phyloP scores from a whole-genome alignment of 2,888 invertebrate species.

The Endomychus coccineus region DNA sequence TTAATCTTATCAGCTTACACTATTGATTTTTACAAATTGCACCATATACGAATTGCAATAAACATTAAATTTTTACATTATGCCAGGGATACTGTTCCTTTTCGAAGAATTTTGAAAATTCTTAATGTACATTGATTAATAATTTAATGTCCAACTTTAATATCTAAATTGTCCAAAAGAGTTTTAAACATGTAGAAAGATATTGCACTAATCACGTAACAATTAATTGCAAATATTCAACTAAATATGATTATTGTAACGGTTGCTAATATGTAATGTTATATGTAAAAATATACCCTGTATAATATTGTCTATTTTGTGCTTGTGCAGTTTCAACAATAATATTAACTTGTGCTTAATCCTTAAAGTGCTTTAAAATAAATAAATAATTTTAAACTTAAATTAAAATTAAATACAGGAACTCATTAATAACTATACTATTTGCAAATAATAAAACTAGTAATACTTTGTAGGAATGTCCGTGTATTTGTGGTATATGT shows the following conservation, averaged over 20 bases:
- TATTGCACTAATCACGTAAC: conserved; percentile 24
- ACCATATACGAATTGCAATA: conserved; percentile 42
- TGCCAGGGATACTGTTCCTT: conserved; percentile 46
- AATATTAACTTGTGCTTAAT: conserved; percentile 18
- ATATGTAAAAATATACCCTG: conserved; percentile 31
- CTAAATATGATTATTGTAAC: conserved; percentile 7
- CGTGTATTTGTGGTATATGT: conserved; percentile 34
- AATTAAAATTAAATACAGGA: conserved; percentile 22
- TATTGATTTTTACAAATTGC: conserved; percentile 41
- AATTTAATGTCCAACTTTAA: conserved; percentile 6
- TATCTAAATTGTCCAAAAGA: conserved; percentile 16
- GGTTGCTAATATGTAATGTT: conserved; percentile 10
- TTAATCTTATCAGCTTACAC: conserved; percentile 31
- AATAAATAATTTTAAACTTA: conserved; percentile 2
- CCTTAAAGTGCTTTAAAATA: conserved; percentile 2
- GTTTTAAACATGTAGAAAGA: conserved; percentile 13
- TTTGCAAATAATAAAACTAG: conserved; percentile 13
- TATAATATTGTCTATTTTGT: conserved; percentile 30
- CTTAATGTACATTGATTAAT: conserved; percentile 18
- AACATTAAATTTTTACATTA: conserved; percentile 41
- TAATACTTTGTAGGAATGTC: conserved; percentile 46
- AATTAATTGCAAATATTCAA: too few species aligned
- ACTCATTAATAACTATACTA: conserved; percentile 21
- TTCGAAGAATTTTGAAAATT: conserved; percentile 30
- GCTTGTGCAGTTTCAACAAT: conserved; percentile 18